Conservation (phyloP, 2,888 invertebrate species). For the Galeruca laticollis region DNA sequence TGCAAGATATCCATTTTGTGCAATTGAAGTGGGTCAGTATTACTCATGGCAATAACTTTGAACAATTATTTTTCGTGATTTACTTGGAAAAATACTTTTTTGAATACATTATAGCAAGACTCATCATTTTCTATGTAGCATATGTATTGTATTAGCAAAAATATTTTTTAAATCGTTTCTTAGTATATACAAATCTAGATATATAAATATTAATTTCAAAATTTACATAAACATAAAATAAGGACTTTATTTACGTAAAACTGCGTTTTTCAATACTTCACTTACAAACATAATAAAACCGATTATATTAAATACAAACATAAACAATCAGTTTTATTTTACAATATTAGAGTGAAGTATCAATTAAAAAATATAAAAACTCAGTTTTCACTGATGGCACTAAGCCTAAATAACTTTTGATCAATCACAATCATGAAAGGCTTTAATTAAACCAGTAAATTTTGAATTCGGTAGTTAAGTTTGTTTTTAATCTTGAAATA, state of each 20-base stretch:
- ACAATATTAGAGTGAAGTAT: neutral
- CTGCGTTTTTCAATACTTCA: neutral
- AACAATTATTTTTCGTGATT: too few relatives aligned
- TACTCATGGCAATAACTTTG: too few relatives aligned
- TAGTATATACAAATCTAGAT: neutral
- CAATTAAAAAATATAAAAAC: neutral
- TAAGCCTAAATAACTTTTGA: conserved; percentile 2
- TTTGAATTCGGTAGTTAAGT: neutral
- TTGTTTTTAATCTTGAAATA: neutral
- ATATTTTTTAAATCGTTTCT: neutral
- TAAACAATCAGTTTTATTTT: neutral
- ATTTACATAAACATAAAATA: conserved; percentile 4
- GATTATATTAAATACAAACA: neutral
- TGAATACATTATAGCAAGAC: too few relatives aligned
- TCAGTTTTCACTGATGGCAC: neutral
- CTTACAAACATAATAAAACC: neutral
- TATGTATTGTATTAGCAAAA: neutral
- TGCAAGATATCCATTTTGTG: too few relatives aligned
- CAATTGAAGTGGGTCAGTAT: too few relatives aligned
- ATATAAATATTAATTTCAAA: conserved; percentile 7
- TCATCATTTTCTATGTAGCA: neutral
- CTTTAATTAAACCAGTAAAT: conserved; percentile 3
- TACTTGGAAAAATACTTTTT: too few relatives aligned
- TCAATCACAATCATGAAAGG: conserved; percentile 11
- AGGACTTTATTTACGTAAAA: neutral